Conservation (phyloP, 2,113 vertebrate species). For the Peromyscus californicus region DNA sequence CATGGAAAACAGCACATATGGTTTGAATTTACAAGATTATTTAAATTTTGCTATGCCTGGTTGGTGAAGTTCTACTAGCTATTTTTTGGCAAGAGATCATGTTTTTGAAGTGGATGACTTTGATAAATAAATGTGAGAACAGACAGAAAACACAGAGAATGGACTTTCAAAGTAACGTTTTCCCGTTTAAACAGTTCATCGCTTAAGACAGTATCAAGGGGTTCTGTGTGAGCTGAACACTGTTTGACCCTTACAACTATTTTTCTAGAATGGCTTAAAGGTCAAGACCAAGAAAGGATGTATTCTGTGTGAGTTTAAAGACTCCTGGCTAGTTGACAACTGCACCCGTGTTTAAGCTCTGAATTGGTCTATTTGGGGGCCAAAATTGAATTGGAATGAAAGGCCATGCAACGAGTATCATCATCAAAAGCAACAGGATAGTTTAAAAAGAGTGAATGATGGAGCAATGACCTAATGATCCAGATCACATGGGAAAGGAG, state of each 20-base stretch:
- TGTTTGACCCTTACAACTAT: not conserved
- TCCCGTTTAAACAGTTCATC: not conserved
- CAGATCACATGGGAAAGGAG: not conserved
- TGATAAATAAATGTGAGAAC: not conserved
- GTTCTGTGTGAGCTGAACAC: not conserved
- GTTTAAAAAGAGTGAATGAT: not conserved
- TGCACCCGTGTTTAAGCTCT: not conserved
- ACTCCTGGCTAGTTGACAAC: not conserved
- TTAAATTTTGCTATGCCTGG: not conserved
- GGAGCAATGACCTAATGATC: not conserved
- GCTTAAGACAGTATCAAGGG: not conserved
- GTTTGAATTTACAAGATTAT: not conserved
- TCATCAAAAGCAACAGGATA: not conserved
- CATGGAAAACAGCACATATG: not conserved
- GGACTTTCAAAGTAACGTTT: not conserved
- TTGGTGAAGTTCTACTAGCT: not conserved
- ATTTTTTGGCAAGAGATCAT: not conserved
- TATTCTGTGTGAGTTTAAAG: not conserved
- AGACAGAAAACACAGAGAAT: not conserved
- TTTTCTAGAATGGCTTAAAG: not conserved
- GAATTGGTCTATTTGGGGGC: not conserved
- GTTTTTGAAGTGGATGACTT: not conserved
- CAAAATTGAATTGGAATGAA: slow-evolving; percentile 10
- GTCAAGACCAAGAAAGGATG: not conserved
- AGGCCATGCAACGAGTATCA: not conserved